Evolutionary conservation across 2,113 vertebrate genomes (phyloP).

Genomic region (Bos indicus): DNA sequence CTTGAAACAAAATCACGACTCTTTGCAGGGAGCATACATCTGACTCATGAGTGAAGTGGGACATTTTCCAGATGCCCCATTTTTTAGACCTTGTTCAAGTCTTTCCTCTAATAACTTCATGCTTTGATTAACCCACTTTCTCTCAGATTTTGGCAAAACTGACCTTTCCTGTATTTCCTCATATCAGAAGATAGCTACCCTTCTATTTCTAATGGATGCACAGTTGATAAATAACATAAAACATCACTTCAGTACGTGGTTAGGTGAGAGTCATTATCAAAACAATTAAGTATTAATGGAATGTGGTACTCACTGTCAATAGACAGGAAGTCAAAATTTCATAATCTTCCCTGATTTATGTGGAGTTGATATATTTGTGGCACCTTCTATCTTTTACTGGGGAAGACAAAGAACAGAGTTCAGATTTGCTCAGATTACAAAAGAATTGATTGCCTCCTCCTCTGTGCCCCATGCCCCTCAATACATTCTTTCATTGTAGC

Average conservation of each 20-base stretch:
- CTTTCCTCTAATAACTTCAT: not conserved
- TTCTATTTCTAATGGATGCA: slow-evolving; percentile 13
- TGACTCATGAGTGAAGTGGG: slow-evolving; percentile 1
- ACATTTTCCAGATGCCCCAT: not conserved
- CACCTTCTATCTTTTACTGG: not conserved
- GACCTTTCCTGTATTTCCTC: not conserved
- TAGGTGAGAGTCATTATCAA: not conserved
- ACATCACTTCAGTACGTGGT: not conserved
- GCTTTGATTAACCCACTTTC: not conserved
- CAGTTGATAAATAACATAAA: slow-evolving; percentile 14
- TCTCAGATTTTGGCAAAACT: not conserved
- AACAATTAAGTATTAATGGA: not conserved
- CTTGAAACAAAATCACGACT: slow-evolving; percentile 23
- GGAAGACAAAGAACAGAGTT: not conserved
- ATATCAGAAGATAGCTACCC: not conserved
- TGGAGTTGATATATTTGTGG: not conserved
- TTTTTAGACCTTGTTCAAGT: not conserved
- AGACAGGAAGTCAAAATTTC: slow-evolving; percentile 14
- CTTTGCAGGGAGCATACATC: not conserved
- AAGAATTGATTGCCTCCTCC: not conserved
- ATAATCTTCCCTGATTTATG: not conserved
- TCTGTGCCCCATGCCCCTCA: not conserved
- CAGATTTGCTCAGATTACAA: not conserved
- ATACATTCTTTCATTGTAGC: not conserved
- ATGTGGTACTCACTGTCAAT: not conserved